Evolutionary conservation across 92 coral and sea anemone species (phyloP), one percentile per base, ranked within the genome.

Genomic region (Plumapathes pennacea): DNA sequence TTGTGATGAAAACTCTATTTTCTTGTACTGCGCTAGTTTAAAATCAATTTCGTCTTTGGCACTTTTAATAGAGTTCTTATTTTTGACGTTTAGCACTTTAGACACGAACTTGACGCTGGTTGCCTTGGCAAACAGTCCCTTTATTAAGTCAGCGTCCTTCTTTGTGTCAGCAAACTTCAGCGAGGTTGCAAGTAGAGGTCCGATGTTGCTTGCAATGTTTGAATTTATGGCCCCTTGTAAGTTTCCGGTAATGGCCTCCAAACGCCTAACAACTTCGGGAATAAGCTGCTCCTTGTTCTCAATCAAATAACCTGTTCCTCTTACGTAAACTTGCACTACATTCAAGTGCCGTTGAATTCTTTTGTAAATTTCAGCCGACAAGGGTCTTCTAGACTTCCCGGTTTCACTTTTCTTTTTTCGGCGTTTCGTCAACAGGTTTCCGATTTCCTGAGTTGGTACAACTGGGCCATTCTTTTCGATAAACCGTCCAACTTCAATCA

Each of bases 81-180:
- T 74, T 27, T 39, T 21, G 0, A 64, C 48, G 8, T 36, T 18
- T 13, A 18, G 31, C 49, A 74, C 25, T 43, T 74, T 74, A 1
- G 74, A 25, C 8, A 62, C 69, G 50, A 63, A 63, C 4, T 22
- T 46, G 0, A 26, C 17, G 50, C 71, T 63, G 0, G 71, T 63
- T 17, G 71, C 44, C 21, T 24, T 63, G n/a, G 71, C 58, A 63
- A 63, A 63, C 25, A 63, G 27, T 7, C 29, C 69, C 26, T 75
- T 75, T 18, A 75, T 66, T 13, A 75, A 52, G 32, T 75, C 82
- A 4, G 31, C 39, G 24, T 75, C 82, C 14, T 43, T 38, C 48
- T 73, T 73, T 3, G 65, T 73, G 50, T 73, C 81, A n/a, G 62
- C 53, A 43, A 51, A 64, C 24, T 46, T 28, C 9, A 63, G 5